Evolutionary conservation across 2,797 vertebrate species (phyloP), one percentile per base, ranked within the genome.

Genomic region (Pseudochromis fuscus): DNA sequence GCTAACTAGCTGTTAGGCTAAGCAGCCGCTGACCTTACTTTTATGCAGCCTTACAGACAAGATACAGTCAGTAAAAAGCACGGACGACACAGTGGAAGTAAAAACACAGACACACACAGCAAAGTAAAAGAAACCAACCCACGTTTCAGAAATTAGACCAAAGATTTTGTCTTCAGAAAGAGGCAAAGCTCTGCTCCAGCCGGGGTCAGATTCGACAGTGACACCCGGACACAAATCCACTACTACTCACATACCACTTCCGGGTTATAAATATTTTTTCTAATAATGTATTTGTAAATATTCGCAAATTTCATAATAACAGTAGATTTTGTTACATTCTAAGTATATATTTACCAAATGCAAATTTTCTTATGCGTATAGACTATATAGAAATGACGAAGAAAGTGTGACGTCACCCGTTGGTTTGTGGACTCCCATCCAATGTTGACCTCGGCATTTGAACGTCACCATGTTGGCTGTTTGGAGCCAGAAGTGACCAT

Each of bases 21-120:
- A 18, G 18, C 21, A 28, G 35, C 64, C 63, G 56, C 72, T 89
- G 89, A 92, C 89, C 86, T 91, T 87, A 89, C 52, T 64, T 72
- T 72, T 2, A 83, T 6, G 8, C 23, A 46, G n/a, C 18, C 21
- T 67, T 7, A 19, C 2, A 16, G 18, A 30, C n/a, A 2, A 55
- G 2, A 38, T 9, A 7, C 10, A 16, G 6, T 6, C 28, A 3
- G 23, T 1, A 0, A 49, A 27, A 48, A 10, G 3, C 0, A 2
- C 0, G 0, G 7, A 11, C 5, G 21, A 31, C 2, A 25, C 0
- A 9, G 10, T 0, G 2, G 4, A 35, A 10, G 4, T 12, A 18
- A 8, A 24, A 21, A 28, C 1, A 75, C 9, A 16, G 15, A 11
- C 0, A 3, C 7, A 40, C 3, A 31, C 1, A 9, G n/a, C 4